These are phyloP conservation scores for Halcyon malimbica DNA, from an alignment of 2,113 vertebrate species.

Conservation along the genomic window DNA sequence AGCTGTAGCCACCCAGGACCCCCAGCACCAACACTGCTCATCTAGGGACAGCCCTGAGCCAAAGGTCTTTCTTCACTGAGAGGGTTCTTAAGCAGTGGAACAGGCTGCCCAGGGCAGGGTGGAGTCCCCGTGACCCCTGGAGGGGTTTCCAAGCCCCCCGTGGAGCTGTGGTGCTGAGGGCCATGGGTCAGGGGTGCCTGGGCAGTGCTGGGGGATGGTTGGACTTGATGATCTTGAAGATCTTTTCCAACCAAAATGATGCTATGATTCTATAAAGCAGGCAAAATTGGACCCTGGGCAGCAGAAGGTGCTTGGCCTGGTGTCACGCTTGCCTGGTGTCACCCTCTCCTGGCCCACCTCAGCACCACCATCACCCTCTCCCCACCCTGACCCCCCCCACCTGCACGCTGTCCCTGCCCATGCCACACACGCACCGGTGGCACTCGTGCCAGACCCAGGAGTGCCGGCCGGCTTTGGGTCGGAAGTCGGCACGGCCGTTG, in stretches of 20 bases:
- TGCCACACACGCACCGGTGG: conserved; percentile 80
- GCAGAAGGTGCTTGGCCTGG: not conserved
- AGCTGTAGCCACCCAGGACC: too few species aligned
- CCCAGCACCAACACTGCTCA: not conserved
- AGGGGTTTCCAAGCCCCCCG: too few species aligned
- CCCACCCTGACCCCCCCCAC: not conserved
- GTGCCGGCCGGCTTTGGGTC: conserved; percentile 94
- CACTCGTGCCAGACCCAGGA: conserved; percentile 99
- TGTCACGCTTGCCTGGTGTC: not conserved
- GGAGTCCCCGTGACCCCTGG: too few species aligned
- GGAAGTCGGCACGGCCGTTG: conserved; percentile 92
- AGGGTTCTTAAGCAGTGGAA: too few species aligned
- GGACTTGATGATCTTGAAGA: too few species aligned
- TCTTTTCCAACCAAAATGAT: too few species aligned
- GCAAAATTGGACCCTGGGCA: fast-evolving
- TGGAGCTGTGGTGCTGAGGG: too few species aligned
- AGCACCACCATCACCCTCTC: not conserved
- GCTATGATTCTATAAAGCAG: not conserved
- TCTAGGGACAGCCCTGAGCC: not conserved
- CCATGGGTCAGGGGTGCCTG: too few species aligned
- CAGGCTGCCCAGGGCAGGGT: too few species aligned
- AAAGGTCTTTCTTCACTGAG: not conserved
- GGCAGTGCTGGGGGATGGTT: too few species aligned
- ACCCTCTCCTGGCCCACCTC: not conserved
- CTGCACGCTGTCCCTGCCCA: fast-evolving